phyloP scores from a whole-genome alignment of 2,113 vertebrate species.

The Grammomys dolichurus region DNA sequence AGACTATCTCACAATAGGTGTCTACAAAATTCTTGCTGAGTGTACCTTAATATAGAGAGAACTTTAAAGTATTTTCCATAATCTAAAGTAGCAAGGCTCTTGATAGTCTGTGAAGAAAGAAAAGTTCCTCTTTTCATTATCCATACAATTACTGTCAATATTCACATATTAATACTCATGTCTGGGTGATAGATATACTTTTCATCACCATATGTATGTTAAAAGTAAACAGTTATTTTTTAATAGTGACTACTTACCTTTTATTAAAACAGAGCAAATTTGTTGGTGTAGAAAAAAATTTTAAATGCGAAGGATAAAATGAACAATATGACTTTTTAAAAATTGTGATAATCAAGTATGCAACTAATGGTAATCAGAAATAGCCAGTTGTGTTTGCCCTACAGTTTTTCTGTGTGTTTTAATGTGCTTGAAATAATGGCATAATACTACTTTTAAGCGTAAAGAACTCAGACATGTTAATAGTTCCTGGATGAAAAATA shows the following conservation, averaged over 20 bases:
- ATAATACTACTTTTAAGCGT: slow-evolving; percentile 62
- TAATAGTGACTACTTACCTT: slow-evolving; percentile 36
- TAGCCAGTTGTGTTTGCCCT: slow-evolving; percentile 53
- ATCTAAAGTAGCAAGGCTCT: slow-evolving; percentile 27
- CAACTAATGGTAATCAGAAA: slow-evolving; percentile 59
- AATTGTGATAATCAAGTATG: slow-evolving; percentile 42
- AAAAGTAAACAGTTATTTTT: slow-evolving; percentile 58
- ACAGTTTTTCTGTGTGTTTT: slow-evolving; percentile 32
- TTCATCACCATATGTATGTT: background rate
- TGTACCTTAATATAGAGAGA: background rate
- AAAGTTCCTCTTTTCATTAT: background rate
- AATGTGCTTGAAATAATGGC: slow-evolving; percentile 71
- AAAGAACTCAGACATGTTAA: slow-evolving; percentile 61
- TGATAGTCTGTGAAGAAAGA: background rate
- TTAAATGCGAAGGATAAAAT: background rate
- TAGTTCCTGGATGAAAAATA: slow-evolving; percentile 54
- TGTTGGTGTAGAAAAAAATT: background rate
- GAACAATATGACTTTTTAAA: background rate
- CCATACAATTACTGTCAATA: background rate
- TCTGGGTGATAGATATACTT: slow-evolving; percentile 11
- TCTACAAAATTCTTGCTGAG: background rate
- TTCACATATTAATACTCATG: slow-evolving; percentile 5
- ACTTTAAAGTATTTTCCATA: slow-evolving; percentile 12
- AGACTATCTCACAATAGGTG: background rate
- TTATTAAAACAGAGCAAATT: slow-evolving; percentile 1